Conservation (phyloP, 35 echinoderm and acorn worm genomes). For the Ptychodera flava region DNA sequence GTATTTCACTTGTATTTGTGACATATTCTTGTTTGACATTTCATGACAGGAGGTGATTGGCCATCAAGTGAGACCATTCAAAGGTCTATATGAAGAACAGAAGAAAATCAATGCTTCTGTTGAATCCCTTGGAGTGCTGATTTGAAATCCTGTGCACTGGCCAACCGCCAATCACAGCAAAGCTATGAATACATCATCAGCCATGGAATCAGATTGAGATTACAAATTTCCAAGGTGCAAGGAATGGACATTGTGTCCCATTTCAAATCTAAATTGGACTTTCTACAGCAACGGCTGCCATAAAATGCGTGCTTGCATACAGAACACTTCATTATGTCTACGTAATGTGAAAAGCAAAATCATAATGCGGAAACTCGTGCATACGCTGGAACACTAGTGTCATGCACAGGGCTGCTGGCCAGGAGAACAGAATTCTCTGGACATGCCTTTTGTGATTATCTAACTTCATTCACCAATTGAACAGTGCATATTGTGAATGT, state of each 20-base stretch:
- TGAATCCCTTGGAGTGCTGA: constrained; percentile 14
- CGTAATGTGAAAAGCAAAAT: too few relatives aligned
- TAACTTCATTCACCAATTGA: too few relatives aligned
- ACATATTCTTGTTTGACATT: too few relatives aligned
- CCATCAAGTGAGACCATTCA: background rate
- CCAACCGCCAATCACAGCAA: background rate
- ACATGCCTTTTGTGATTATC: too few relatives aligned
- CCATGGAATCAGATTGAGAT: background rate
- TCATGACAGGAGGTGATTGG: constrained; percentile 7
- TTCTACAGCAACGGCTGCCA: background rate
- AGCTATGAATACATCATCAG: background rate
- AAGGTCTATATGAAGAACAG: constrained; percentile 4
- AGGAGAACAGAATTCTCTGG: too few relatives aligned
- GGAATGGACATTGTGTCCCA: background rate
- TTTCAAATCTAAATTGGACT: constrained; percentile 4
- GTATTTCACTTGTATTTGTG: too few relatives aligned
- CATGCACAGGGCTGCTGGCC: too few relatives aligned
- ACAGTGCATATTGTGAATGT: too few relatives aligned
- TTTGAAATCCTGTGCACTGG: too few relatives aligned
- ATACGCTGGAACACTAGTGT: too few relatives aligned
- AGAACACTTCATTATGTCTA: too few relatives aligned
- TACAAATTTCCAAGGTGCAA: background rate
- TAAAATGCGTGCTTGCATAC: background rate
- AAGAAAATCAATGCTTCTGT: background rate
- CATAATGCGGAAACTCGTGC: too few relatives aligned